phyloP scores from a whole-genome alignment of 2,888 invertebrate species.

The Lasioglossum lativentre region DNA sequence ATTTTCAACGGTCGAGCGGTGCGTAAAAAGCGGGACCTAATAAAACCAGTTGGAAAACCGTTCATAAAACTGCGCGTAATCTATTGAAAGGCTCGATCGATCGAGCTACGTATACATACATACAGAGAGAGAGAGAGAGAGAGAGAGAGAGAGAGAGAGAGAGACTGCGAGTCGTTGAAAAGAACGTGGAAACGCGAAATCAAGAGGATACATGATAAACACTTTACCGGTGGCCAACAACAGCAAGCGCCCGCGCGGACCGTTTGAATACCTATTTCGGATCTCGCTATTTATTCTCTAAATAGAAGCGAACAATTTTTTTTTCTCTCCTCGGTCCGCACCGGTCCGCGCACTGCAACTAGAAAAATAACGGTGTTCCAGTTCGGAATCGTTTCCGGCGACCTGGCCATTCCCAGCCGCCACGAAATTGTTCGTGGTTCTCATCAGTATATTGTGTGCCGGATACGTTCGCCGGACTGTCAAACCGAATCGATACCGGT shows the following conservation, averaged over 20 bases:
- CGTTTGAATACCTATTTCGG: background rate
- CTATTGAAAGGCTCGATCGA: conserved; percentile 9
- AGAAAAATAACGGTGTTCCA: conserved; percentile 39
- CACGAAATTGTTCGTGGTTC: background rate
- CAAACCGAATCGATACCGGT: conserved; percentile 60
- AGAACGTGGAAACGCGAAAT: conserved; percentile 10
- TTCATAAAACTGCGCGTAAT: background rate
- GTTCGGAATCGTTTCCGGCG: conserved; percentile 34
- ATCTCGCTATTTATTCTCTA: background rate
- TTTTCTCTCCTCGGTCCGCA: background rate
- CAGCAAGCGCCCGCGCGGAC: background rate
- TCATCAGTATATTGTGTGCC: conserved; percentile 12
- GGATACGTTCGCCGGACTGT: conserved; percentile 3
- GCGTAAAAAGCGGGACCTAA: background rate
- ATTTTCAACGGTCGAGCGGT: background rate
- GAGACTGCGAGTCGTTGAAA: background rate
- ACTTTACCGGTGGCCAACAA: background rate
- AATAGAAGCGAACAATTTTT: background rate
- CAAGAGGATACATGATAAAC: conserved; percentile 7
- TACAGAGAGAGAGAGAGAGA: background rate
- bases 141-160: background rate
- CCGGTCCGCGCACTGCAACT: background rate
- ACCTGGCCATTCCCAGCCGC: background rate
- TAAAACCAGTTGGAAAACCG: background rate
- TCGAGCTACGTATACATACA: background rate